Conservation (phyloP, 2,888 invertebrate genomes). For the Hermaeophaga mercurialis region DNA sequence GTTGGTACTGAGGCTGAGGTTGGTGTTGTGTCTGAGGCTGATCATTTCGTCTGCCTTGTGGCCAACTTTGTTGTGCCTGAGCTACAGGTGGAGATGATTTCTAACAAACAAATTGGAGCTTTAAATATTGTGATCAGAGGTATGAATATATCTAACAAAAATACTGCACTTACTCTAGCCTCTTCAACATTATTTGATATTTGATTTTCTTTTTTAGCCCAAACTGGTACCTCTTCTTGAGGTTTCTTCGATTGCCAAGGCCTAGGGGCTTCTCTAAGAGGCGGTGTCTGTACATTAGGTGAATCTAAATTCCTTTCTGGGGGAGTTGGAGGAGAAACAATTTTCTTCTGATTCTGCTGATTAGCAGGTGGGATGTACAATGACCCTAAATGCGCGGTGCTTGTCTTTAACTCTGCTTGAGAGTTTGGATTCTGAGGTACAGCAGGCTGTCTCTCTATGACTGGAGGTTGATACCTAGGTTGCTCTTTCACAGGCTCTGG, state of each 20-base stretch:
- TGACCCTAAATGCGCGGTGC: conserved; percentile 58
- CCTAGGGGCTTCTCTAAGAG: conserved; percentile 64
- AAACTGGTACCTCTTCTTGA: conserved; percentile 60
- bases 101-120: too few species aligned
- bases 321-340: conserved; percentile 44
- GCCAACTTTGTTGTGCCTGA: conserved; percentile 36
- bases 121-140: too few species aligned
- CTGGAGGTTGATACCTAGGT: conserved; percentile 48
- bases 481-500: conserved; percentile 31
- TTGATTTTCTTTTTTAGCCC: conserved; percentile 54
- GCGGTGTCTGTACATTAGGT: conserved; percentile 56
- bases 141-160: too few species aligned
- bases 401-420: conserved; percentile 41
- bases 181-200: conserved; percentile 15
- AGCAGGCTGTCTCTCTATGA: conserved; percentile 40
- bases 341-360: conserved; percentile 36
- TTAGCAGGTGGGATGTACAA: conserved; percentile 62
- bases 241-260: conserved; percentile 62
- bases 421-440: conserved; percentile 31
- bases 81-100: conserved; percentile 29
- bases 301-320: conserved; percentile 46
- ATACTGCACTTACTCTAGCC: conserved; percentile 16
- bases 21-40: conserved; percentile 37
- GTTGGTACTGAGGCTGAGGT: conserved; percentile 45
- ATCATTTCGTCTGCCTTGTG: conserved; percentile 25